Percentiles rank a stretch among this genome's conserved stretches.
These are phyloP conservation scores for Polypterus senegalus DNA, from an alignment of 2,113 vertebrate genomes.

Conservation along the genomic window DNA sequence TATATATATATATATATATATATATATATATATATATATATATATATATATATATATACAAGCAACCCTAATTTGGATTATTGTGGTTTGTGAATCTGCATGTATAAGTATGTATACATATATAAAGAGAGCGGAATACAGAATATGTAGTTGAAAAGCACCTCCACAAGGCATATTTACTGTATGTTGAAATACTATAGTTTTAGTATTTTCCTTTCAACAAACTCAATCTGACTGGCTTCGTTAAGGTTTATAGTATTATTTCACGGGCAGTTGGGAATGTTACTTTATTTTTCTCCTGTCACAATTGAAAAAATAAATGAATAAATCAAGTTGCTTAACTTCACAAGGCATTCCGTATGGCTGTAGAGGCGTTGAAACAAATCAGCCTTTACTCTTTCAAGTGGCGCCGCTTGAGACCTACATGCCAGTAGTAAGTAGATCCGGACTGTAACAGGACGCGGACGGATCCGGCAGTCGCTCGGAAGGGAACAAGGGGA, in stretches of 20 bases:
- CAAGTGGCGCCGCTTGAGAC: neutral
- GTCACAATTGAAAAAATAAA: neutral
- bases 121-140: no score
- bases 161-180: no score
- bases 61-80: neutral
- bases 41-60: neutral
- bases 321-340: neutral
- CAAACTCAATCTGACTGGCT: neutral
- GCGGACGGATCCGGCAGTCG: conserved; percentile 44
- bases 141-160: no score
- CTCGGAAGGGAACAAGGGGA: conserved; percentile 23
- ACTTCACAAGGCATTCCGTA: conserved; percentile 2
- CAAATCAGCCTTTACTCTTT: conserved; percentile 2
- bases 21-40: conserved; percentile 1
- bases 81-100: neutral
- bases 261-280: neutral
- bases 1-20: conserved; percentile 1
- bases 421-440: conserved; percentile 43
- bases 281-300: neutral
- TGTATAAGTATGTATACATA: neutral
- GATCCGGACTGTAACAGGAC: conserved; percentile 45
- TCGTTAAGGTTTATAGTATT: neutral
- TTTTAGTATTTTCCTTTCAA: neutral
- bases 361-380: conserved; percentile 5
- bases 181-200: no score